A percentile compares a stretch with the other conserved stretches of the same genome.
These are phyloP conservation scores for Hycleus phaleratus DNA, from an alignment of 1,140 invertebrate species.

Conservation along the genomic window DNA sequence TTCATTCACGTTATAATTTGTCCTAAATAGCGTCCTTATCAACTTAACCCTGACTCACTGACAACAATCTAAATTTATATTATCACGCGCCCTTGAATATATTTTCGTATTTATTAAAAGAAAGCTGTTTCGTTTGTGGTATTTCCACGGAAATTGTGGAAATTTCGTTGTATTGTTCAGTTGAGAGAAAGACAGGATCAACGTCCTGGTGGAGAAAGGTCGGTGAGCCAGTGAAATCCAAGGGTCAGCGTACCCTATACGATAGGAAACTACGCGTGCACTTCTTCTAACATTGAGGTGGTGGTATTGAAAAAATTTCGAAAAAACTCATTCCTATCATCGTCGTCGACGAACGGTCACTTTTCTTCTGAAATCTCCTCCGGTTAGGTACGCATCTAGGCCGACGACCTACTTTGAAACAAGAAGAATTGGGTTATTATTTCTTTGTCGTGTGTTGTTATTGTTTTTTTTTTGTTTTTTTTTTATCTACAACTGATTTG, in stretches of 20 bases:
- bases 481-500: background rate
- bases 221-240: conserved; percentile 26
- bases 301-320: too few species aligned
- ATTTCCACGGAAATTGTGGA: too few species aligned
- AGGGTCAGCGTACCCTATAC: conserved; percentile 14
- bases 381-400: conserved; percentile 16
- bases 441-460: background rate
- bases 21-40: too few species aligned
- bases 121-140: too few species aligned
- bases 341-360: conserved; percentile 13
- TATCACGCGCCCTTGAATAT: too few species aligned
- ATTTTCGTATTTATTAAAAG: too few species aligned
- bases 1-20: too few species aligned
- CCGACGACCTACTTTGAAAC: conserved; percentile 18
- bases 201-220: conserved; percentile 24
- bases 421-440: conserved; percentile 23
- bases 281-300: background rate
- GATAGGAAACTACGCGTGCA: background rate
- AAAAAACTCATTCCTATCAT: background rate
- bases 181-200: conserved; percentile 2
- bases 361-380: conserved; percentile 13
- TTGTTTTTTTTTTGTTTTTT: conserved; percentile 6
- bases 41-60: too few species aligned
- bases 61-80: too few species aligned
- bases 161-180: too few species aligned